Percentiles rank a stretch among this genome's conserved stretches.
Conservation (phyloP, 2,113 vertebrate genomes). For the Corythornis madagascariensis region DNA sequence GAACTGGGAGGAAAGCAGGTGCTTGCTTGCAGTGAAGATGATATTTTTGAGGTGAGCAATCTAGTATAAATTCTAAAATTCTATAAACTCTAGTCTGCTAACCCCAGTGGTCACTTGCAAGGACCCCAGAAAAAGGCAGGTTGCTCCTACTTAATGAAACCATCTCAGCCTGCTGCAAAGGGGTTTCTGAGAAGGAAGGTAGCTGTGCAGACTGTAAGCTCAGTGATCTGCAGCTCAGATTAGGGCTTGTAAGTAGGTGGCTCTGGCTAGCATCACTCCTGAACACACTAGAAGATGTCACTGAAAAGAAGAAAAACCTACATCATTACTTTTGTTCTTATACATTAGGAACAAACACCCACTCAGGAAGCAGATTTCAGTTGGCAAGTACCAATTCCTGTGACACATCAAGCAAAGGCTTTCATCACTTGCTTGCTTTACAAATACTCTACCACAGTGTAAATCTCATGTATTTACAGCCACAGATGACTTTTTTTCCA, state of each 20-base stretch:
- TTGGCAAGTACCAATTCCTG: accelerated
- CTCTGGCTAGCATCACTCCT: neutral
- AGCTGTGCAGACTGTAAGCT: neutral
- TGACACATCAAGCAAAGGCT: neutral
- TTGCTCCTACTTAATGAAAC: neutral
- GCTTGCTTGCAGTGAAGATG: neutral
- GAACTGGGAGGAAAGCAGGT: neutral
- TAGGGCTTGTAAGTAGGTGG: neutral
- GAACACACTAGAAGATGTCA: neutral
- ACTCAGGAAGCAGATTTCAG: neutral
- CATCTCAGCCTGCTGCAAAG: neutral
- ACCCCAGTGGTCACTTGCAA: neutral
- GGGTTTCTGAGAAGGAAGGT: neutral
- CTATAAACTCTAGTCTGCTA: neutral
- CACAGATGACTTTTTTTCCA: neutral
- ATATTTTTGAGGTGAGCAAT: neutral
- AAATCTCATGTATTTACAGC: neutral
- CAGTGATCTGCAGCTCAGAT: neutral
- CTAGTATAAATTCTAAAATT: no score
- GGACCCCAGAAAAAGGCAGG: neutral
- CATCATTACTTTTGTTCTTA: neutral
- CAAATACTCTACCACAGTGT: neutral
- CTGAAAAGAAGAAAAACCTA: neutral
- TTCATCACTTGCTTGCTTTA: neutral
- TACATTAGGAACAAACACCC: neutral